A percentile compares a stretch with the other conserved stretches of the same genome.
Evolutionary conservation across 2,888 invertebrate species (phyloP).

Genomic region (Andrena minutula): DNA sequence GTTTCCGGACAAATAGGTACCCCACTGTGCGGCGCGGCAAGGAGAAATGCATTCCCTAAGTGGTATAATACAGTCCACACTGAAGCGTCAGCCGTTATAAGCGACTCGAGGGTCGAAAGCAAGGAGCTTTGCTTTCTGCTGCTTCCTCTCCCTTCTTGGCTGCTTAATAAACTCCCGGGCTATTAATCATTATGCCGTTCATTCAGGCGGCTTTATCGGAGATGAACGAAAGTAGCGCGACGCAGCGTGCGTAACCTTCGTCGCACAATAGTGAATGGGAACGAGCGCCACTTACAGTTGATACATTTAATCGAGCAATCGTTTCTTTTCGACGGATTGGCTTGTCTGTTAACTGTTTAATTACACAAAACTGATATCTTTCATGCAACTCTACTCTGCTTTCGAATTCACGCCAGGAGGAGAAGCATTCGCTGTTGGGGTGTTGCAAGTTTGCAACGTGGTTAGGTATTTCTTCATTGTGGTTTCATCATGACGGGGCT

Average conservation of each 20-base stretch:
- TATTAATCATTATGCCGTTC: constrained; percentile 17
- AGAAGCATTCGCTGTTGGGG: too few species aligned
- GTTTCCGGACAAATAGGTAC: too few species aligned
- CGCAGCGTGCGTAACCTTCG: background rate
- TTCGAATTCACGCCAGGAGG: constrained; percentile 1
- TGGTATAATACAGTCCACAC: constrained; percentile 11
- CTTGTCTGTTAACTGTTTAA: constrained; percentile 22
- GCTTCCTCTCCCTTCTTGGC: constrained; percentile 1
- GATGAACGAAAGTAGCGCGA: constrained; percentile 12
- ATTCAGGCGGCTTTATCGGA: constrained; percentile 5
- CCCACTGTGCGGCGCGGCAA: background rate
- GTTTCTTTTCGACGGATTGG: background rate
- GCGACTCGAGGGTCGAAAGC: background rate
- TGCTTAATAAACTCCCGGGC: constrained; percentile 4
- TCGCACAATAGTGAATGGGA: constrained; percentile 18
- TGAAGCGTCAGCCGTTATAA: background rate
- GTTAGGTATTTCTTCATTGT: too few species aligned
- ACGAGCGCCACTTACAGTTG: background rate
- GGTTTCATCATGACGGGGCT: too few species aligned
- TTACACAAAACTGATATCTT: background rate
- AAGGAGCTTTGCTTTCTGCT: constrained; percentile 2
- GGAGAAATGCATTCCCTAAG: constrained; percentile 28
- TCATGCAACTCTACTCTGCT: background rate
- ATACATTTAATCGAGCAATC: constrained; percentile 1
- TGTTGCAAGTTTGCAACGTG: too few species aligned